Conservation (phyloP, 1,140 invertebrate species). For the Conus ventricosus region DNA sequence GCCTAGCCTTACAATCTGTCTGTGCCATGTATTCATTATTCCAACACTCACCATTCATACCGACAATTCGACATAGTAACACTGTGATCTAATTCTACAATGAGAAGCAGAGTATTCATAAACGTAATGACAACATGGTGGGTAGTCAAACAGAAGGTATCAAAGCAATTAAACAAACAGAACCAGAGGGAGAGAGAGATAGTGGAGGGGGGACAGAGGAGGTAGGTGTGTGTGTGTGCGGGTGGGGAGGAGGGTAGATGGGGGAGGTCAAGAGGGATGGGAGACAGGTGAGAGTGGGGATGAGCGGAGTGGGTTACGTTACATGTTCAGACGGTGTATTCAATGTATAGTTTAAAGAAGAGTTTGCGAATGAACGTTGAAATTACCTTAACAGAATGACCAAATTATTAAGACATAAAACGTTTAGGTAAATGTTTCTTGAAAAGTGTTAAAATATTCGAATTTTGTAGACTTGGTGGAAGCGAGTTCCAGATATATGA, state of each 20-base stretch:
- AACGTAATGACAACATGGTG: background rate
- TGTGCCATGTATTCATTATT: background rate
- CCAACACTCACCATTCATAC: background rate
- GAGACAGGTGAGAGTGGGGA: background rate
- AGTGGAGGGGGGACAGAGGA: background rate
- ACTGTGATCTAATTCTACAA: background rate
- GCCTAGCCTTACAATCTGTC: background rate
- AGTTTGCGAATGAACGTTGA: too few relatives aligned
- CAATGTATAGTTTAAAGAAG: background rate
- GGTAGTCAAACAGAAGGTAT: background rate
- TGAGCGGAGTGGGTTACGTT: too few relatives aligned
- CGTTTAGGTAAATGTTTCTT: too few relatives aligned
- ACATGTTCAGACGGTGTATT: too few relatives aligned
- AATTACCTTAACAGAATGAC: too few relatives aligned
- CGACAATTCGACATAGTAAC: background rate
- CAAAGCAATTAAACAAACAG: background rate
- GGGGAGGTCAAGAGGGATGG: too few relatives aligned
- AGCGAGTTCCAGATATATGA: too few relatives aligned
- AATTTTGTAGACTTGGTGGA: too few relatives aligned
- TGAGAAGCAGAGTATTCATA: background rate
- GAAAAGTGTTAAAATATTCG: too few relatives aligned
- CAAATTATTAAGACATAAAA: too few relatives aligned
- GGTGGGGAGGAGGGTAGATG: too few relatives aligned
- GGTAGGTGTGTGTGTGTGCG: too few relatives aligned
- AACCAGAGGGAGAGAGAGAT: background rate